Evolutionary conservation across 2,113 vertebrate species (phyloP).

Genomic region (Anser brachyrhynchus): DNA sequence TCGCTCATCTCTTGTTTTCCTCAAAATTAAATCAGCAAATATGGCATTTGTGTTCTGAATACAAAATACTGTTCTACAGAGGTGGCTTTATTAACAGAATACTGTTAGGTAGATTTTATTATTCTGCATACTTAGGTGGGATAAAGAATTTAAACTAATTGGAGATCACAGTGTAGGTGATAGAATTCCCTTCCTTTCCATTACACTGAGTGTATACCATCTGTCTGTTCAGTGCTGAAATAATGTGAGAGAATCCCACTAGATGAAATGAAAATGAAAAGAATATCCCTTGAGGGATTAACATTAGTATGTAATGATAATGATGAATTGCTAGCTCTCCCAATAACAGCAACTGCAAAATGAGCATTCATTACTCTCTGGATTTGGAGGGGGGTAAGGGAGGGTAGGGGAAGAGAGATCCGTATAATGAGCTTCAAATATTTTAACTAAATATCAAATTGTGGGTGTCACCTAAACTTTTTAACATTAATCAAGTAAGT

Average conservation of each 20-base stretch:
- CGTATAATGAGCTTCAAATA: neutral
- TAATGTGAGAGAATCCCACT: neutral
- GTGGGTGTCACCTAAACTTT: neutral
- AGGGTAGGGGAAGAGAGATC: too few species aligned
- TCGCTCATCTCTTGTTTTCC: neutral
- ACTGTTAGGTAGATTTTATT: slow-evolving; percentile 6
- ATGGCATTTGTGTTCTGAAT: slow-evolving; percentile 12
- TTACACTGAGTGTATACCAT: neutral
- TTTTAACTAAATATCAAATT: neutral
- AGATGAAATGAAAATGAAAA: slow-evolving; percentile 48
- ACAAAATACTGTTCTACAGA: neutral
- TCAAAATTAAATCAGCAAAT: neutral
- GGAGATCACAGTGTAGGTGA: neutral
- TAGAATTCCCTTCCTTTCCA: slow-evolving; percentile 25
- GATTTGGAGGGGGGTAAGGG: neutral
- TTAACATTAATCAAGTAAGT: neutral
- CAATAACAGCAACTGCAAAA: neutral
- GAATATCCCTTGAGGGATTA: slow-evolving; percentile 23
- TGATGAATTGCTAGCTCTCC: neutral
- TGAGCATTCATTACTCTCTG: neutral
- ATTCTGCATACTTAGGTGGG: neutral
- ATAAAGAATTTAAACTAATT: slow-evolving; percentile 7
- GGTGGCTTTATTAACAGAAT: neutral
- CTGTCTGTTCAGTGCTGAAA: slow-evolving; percentile 5
- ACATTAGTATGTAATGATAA: neutral